These are phyloP conservation scores for Lepidochitona cinerea DNA, from an alignment of 2,888 invertebrate species.

Conservation along the genomic window DNA sequence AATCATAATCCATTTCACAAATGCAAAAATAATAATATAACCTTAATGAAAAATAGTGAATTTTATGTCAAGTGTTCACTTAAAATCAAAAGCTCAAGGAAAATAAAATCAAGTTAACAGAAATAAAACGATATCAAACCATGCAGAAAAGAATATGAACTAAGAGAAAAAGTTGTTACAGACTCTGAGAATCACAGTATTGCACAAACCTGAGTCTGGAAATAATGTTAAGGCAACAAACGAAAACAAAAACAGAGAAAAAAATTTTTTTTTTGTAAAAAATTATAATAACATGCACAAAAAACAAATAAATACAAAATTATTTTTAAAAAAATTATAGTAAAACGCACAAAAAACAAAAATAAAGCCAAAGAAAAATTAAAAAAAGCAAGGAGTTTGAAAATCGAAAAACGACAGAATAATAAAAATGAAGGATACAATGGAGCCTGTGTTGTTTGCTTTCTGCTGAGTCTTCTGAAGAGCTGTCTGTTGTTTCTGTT, in stretches of 20 bases:
- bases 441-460: slow-evolving; percentile 75
- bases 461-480: slow-evolving; percentile 79
- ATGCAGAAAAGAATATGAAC: neutral
- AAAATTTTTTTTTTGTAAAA: too few relatives aligned
- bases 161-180: neutral
- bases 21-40: too few relatives aligned
- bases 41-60: too few relatives aligned
- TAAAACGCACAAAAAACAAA: neutral
- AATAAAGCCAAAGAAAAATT: neutral
- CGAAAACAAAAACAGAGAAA: neutral
- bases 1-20: too few relatives aligned
- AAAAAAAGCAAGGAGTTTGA: neutral
- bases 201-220: slow-evolving; percentile 42
- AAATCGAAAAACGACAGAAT: neutral
- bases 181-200: neutral
- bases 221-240: slow-evolving; percentile 32
- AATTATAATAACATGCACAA: neutral
- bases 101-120: neutral
- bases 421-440: slow-evolving; percentile 8
- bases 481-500: slow-evolving; percentile 78
- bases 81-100: too few relatives aligned
- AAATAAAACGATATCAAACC: neutral
- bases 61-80: too few relatives aligned
- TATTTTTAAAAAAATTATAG: neutral
- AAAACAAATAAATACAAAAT: neutral